phyloP scores from a whole-genome alignment of 2,888 invertebrate species.

The Rhorus exstirpatorius region DNA sequence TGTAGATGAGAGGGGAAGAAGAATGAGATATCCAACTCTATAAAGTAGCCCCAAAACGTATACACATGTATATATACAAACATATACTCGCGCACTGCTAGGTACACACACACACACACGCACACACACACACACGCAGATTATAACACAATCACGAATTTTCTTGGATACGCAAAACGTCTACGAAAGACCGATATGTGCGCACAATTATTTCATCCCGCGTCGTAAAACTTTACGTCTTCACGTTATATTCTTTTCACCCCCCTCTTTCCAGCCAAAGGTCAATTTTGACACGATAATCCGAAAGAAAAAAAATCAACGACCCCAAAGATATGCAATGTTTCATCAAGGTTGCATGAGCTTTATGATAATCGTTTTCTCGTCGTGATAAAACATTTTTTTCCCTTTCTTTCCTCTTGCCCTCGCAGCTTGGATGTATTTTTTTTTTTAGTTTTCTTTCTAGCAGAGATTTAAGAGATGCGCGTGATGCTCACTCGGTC shows the following conservation, averaged over 20 bases:
- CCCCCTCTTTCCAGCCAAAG: too few relatives aligned
- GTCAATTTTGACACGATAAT: too few relatives aligned
- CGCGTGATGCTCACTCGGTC: slow-evolving; percentile 21
- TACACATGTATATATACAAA: slow-evolving; percentile 1
- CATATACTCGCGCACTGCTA: not conserved
- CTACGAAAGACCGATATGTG: not conserved
- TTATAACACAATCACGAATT: slow-evolving; percentile 20
- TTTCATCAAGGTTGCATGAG: slow-evolving; percentile 54
- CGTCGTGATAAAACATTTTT: slow-evolving; percentile 58
- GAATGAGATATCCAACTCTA: slow-evolving; percentile 30
- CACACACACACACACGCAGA: too few relatives aligned
- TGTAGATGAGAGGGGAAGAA: slow-evolving; percentile 59
- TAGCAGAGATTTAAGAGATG: slow-evolving; percentile 12
- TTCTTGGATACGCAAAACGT: not conserved
- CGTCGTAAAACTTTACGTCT: too few relatives aligned
- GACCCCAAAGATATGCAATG: not conserved
- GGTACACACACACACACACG: slow-evolving; percentile 2
- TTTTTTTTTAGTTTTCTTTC: not conserved
- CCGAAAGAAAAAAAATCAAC: too few relatives aligned
- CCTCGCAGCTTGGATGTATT: not conserved
- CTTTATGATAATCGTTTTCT: slow-evolving; percentile 27
- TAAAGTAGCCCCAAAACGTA: slow-evolving; percentile 41
- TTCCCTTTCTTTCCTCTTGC: slow-evolving; percentile 8
- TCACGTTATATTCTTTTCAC: too few relatives aligned
- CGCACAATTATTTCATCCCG: not conserved